phyloP scores from a whole-genome alignment of 1,140 invertebrate species.

The Oreohelix idahoensis region DNA sequence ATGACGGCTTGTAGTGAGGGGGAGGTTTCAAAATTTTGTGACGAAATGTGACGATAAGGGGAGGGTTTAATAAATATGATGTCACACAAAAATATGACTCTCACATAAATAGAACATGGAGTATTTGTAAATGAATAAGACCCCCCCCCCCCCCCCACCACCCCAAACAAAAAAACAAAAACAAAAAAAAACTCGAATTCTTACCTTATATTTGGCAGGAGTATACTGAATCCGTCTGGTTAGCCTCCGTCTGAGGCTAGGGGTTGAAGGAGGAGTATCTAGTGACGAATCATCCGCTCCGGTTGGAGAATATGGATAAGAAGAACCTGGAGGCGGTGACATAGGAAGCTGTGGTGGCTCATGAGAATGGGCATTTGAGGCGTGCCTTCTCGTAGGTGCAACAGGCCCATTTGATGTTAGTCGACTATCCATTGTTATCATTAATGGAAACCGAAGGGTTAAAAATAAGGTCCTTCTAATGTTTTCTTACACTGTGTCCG shows the following conservation, averaged over 20 bases:
- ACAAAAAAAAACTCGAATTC: too few species aligned
- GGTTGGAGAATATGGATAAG: neutral
- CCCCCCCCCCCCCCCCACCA: too few species aligned
- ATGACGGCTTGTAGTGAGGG: too few species aligned
- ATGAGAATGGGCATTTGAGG: neutral
- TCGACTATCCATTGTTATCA: neutral
- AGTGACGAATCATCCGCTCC: neutral
- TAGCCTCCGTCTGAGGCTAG: neutral
- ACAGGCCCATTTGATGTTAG: neutral
- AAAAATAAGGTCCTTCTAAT: too few species aligned
- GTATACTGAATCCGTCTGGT: slow-evolving; percentile 21
- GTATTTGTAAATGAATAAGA: too few species aligned
- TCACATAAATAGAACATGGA: too few species aligned
- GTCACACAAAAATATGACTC: too few species aligned
- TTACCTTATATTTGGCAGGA: slow-evolving; percentile 34
- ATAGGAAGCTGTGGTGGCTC: neutral
- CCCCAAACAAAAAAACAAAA: too few species aligned
- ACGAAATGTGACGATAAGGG: too few species aligned
- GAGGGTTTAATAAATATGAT: too few species aligned
- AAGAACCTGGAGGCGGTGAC: neutral
- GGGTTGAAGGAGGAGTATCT: slow-evolving; percentile 1
- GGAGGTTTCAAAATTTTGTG: too few species aligned
- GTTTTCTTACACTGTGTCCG: too few species aligned
- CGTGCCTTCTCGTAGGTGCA: neutral
- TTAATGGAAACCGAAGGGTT: neutral